Evolutionary conservation across 2,113 vertebrate genomes (phyloP), one percentile per base, ranked within the genome.

Genomic region (Tychaedon coryphoeus): DNA sequence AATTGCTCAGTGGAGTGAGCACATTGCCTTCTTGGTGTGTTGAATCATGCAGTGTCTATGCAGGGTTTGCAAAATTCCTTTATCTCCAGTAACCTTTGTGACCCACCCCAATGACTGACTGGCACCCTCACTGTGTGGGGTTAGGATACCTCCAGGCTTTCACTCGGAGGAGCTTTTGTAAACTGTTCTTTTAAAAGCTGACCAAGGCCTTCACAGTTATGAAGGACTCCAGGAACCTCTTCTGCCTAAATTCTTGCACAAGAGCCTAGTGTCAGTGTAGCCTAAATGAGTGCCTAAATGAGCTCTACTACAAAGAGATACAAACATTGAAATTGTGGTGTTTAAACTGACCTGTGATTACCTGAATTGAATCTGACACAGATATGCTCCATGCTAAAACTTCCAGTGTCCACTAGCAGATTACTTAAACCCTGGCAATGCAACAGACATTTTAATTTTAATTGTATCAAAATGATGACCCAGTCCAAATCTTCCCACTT

Each of bases 1-100:
- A 83, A 93, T 83, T 93, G 96, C 79, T 85, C 91, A 83, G 91
- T 56, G 19, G 81, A 83, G 17, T 45, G 77, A 94, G 77, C 25
- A 91, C 94, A 73, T 81, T 95, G 86, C 70, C 65, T 47, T 92
- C 90, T 86, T 57, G 19, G 94, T 91, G 19, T 91, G 95, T 90
- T 90, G 26, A 74, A 96, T 97, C 97, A 96, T 90, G 97, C 97
- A 95, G 96, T 65, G n/a, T 90, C 92, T 95, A 83, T 85, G 75
- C 88, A 61, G 62, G 43, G 66, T 95, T 95, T 95, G 89, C 95
- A 96, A 93, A 97, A 97, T 96, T 93, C 95, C 94, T 97, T 98
- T 98, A 96, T 98, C 97, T 96, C 65, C 12, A 5, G 87, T 96
- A 95, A 97, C 97, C 97, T 95, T 94, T 93, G 92, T 97, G 98